A percentile compares a stretch with the other conserved stretches of the same genome.
These are phyloP conservation scores for Polydesmus complanatus DNA, from an alignment of 2,888 invertebrate species.

Conservation along the genomic window DNA sequence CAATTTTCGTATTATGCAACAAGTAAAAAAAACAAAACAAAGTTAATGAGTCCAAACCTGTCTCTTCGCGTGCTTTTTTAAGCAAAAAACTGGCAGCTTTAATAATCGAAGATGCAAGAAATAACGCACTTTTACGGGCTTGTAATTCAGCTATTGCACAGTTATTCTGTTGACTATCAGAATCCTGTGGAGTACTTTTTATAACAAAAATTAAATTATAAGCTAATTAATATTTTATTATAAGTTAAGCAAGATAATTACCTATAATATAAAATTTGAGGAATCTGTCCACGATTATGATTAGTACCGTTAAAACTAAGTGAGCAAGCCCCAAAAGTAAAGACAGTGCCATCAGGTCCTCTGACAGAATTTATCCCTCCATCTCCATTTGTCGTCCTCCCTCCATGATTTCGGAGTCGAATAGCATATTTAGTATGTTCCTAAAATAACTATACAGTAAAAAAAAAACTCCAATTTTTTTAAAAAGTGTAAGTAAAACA, in stretches of 20 bases:
- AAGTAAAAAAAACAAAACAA: conserved; percentile 38
- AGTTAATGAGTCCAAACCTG: conserved; percentile 4
- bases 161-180: conserved; percentile 43
- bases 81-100: conserved; percentile 37
- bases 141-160: conserved; percentile 46
- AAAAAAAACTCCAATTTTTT: not conserved
- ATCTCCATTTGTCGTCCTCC: conserved; percentile 87
- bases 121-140: conserved; percentile 53
- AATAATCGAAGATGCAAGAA: conserved; percentile 62
- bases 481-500: conserved; percentile 17
- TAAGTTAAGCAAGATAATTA: conserved; percentile 28
- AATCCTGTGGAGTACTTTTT: conserved; percentile 43
- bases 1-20: conserved; percentile 37
- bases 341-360: conserved; percentile 82
- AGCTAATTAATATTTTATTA: not conserved
- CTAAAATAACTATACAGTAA: conserved; percentile 31
- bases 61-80: conserved; percentile 5
- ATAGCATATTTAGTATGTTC: conserved; percentile 80
- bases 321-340: conserved; percentile 79
- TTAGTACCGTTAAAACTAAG: conserved; percentile 95
- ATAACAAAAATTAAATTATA: conserved; percentile 5
- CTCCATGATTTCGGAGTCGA: conserved; percentile 74
- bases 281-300: conserved; percentile 84
- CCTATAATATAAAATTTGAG: conserved; percentile 79
- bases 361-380: conserved; percentile 74